Conservation (phyloP, 1,140 invertebrate species). For the Conus ventricosus region DNA sequence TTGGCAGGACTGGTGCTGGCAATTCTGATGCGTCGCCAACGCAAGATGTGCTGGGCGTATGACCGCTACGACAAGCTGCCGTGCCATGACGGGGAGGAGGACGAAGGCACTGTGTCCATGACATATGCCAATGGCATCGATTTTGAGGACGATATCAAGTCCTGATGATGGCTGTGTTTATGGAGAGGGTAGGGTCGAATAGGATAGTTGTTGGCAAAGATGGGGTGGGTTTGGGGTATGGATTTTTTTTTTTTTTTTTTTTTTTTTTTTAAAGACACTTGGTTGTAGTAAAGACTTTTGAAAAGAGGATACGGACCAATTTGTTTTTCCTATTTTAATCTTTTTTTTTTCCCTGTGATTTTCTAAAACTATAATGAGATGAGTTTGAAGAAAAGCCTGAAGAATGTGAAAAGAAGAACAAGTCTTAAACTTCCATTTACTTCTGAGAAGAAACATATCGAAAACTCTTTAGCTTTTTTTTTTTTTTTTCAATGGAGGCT, state of each 20-base stretch:
- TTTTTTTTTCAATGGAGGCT: too few species aligned
- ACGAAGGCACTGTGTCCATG: conserved; percentile 25
- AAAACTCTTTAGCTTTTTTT: too few species aligned
- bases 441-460: too few species aligned
- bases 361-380: too few species aligned
- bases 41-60: conserved; percentile 34
- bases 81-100: conserved; percentile 31
- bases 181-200: background rate
- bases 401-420: too few species aligned
- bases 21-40: conserved; percentile 4
- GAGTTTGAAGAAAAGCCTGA: too few species aligned
- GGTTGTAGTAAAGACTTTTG: background rate
- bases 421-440: too few species aligned
- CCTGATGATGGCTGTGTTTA: background rate
- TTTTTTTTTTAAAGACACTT: background rate
- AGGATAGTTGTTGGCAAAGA: background rate
- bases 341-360: too few species aligned
- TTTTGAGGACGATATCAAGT: background rate
- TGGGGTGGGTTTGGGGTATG: background rate
- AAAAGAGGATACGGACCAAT: background rate
- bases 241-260: background rate
- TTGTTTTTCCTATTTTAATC: background rate
- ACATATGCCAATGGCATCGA: conserved; percentile 23
- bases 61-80: conserved; percentile 31
- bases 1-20: conserved; percentile 6